Base-by-base conservation (phyloP, 2,888 invertebrate species). In the Hedya salicella region DNA sequence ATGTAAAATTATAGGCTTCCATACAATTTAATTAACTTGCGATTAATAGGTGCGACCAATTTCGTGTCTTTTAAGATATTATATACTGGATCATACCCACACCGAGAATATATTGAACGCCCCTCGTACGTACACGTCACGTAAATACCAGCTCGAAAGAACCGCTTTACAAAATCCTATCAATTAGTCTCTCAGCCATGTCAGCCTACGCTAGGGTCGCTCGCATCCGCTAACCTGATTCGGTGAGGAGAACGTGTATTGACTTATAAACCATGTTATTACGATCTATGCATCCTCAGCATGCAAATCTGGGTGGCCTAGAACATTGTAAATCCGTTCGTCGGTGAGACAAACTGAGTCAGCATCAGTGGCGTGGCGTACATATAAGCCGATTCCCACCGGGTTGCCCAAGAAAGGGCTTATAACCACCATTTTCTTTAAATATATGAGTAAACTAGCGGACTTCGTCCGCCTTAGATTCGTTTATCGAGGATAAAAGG, bases 201-300 rank as follows among this genome's bases (percentile, higher is more conserved):
- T 2, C 25, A 16, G 50, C 53, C 59, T 53, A 65, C 19, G 40
- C 50, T 61, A 66, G 60, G 65, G 53, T 54, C 52, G 39, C 44
- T 60, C 42, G 32, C 54, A 61, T 66, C 66, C 66, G 66, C 46
- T 48, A 53, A 53, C 66, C 60, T 66, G 54, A 60, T 61, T 61
- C 14, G 48, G 19, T 54, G 53, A 21, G 59, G 46, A 19, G 60
- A 14, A 66, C 66, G 66, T 66, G 66, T 44, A 36, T 21, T 42
- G 66, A 66, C 66, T 66, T 54, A 40, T 40, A n/a, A 60, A 60
- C 32, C 46, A 60, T 48, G 40, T 36, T 46, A 44, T 19, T 49
- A 59, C 49, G 46, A 65, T 52, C 52, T 21, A 36, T 42, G 44
- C 19, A 30, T 52, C 63, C 63, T 39, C 49, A 39, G 44, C 59